Evolutionary conservation across 2,113 vertebrate genomes (phyloP).

Genomic region (Vimba vimba): DNA sequence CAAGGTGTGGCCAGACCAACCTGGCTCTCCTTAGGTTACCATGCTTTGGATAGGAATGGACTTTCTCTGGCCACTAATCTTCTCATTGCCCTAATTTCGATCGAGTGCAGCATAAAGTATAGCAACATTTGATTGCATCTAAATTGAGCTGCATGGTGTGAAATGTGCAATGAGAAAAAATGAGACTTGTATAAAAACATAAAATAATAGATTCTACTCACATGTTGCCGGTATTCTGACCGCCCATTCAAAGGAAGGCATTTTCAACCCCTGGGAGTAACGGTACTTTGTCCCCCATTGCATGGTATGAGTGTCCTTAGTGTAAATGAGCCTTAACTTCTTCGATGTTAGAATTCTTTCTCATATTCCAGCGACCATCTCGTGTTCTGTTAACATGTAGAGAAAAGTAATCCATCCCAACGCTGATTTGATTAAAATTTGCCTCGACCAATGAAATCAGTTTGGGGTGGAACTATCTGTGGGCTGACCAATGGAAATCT

Average conservation of each 20-base stretch:
- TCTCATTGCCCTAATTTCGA: neutral
- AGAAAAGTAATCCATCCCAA: neutral
- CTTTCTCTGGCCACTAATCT: neutral
- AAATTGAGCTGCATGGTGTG: neutral
- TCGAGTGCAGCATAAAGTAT: too few species aligned
- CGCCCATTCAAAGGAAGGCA: too few species aligned
- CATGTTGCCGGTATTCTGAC: too few species aligned
- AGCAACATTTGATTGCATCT: neutral
- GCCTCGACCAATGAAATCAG: neutral
- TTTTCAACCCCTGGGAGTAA: too few species aligned
- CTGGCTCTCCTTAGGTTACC: slow-evolving; percentile 30
- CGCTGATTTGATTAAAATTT: neutral
- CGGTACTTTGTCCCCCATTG: too few species aligned
- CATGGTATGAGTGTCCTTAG: neutral
- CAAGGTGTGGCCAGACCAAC: slow-evolving; percentile 51
- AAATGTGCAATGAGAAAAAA: neutral
- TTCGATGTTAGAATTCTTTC: neutral
- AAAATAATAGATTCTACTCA: too few species aligned
- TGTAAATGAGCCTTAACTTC: neutral
- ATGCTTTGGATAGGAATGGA: neutral
- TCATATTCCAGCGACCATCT: neutral
- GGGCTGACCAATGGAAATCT: neutral
- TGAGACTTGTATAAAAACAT: too few species aligned
- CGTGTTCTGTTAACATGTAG: neutral
- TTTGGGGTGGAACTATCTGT: neutral